These are phyloP conservation scores for Phrynosoma platyrhinos DNA, from an alignment of 2,113 vertebrate genomes.

Conservation along the genomic window DNA sequence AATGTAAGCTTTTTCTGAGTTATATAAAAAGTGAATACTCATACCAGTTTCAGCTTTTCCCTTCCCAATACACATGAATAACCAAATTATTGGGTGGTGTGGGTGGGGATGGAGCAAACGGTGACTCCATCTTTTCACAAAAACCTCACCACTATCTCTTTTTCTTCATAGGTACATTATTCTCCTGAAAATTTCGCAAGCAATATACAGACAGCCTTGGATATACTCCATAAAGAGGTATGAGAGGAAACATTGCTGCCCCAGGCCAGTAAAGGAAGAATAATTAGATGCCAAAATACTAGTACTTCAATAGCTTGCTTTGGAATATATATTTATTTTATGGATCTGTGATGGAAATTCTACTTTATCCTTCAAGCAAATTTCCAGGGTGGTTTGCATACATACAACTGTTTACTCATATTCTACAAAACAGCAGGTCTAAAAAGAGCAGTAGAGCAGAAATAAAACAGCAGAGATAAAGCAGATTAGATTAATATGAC, in stretches of 20 bases:
- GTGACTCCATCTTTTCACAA: background rate
- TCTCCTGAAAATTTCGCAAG: conserved; percentile 75
- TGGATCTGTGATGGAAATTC: background rate
- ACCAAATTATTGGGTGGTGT: background rate
- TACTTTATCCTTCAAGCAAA: background rate
- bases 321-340: background rate
- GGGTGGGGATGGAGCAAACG: no score
- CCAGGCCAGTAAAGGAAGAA: background rate
- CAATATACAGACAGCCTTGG: conserved; percentile 71
- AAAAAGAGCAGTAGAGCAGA: background rate
- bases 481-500: background rate
- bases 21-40: background rate
- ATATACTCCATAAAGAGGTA: conserved; percentile 81
- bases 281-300: background rate
- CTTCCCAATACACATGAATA: background rate
- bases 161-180: conserved; percentile 55
- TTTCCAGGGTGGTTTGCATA: background rate
- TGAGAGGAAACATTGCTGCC: background rate
- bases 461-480: background rate
- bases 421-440: background rate
- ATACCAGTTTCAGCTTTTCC: background rate
- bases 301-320: background rate
- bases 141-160: background rate
- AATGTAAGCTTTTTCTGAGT: background rate
- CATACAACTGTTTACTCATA: background rate